Conservation (phyloP, 2,797 vertebrate genomes). For the Cynopterus sphinx region DNA sequence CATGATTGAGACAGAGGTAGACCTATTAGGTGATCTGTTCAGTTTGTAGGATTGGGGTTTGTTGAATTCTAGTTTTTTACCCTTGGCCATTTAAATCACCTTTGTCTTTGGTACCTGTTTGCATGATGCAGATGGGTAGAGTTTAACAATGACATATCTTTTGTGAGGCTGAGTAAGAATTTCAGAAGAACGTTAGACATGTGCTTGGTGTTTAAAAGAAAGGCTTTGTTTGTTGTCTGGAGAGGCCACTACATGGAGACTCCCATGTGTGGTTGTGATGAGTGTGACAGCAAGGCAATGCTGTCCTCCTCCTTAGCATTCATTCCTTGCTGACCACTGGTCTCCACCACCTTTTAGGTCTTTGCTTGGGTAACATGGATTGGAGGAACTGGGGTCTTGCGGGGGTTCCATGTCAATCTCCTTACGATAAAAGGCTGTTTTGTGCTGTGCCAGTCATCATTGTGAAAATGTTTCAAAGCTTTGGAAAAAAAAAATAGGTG, state of each 20-base stretch:
- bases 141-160: neutral
- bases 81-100: neutral
- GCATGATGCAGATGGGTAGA: neutral
- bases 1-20: neutral
- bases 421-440: neutral
- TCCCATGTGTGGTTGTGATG: fast-evolving
- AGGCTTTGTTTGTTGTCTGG: neutral
- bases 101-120: neutral
- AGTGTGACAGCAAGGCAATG: fast-evolving
- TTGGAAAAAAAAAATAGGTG: neutral
- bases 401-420: neutral
- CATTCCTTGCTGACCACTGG: neutral
- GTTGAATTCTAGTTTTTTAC: neutral
- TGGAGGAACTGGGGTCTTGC: neutral
- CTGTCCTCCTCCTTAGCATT: fast-evolving
- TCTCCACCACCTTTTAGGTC: neutral
- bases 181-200: neutral
- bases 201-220: neutral
- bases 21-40: neutral
- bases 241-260: neutral
- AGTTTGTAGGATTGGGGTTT: neutral
- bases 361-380: neutral
- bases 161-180: neutral
- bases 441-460: neutral
- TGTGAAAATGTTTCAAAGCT: neutral